A percentile compares a stretch with the other conserved stretches of the same genome.
phyloP scores from a whole-genome alignment of 2,888 invertebrate genomes.

The Lycia hirtaria region DNA sequence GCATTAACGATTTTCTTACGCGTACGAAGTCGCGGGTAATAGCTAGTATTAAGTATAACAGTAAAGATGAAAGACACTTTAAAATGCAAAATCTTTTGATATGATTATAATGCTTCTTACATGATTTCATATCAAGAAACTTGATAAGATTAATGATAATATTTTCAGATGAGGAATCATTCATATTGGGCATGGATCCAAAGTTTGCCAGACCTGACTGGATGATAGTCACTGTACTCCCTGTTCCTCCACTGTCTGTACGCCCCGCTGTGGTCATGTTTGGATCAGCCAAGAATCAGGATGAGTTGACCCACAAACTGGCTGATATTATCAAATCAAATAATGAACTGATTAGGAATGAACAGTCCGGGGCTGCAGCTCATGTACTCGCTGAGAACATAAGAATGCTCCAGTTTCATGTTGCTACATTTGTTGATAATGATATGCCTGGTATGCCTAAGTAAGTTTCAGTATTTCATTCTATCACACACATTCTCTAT shows the following conservation, averaged over 20 bases:
- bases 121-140: no score
- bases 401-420: slow-evolving; percentile 99
- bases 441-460: slow-evolving; percentile 99
- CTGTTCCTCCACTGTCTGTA: slow-evolving; percentile 98
- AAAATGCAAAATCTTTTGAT: no score
- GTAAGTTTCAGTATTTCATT: no score
- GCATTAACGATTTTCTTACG: no score
- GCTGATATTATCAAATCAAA: slow-evolving; percentile 99
- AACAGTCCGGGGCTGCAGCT: slow-evolving; percentile 98
- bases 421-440: slow-evolving; percentile 98
- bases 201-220: slow-evolving; percentile 99
- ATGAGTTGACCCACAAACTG: slow-evolving; percentile 99
- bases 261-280: slow-evolving; percentile 99
- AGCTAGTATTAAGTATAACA: no score
- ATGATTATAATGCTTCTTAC: no score
- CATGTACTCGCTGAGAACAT: slow-evolving; percentile 99
- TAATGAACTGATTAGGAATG: slow-evolving; percentile 97
- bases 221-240: slow-evolving; percentile 99
- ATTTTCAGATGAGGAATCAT: slow-evolving; percentile 95
- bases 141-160: no score
- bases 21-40: no score
- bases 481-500: no score
- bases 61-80: no score
- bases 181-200: slow-evolving; percentile 98
- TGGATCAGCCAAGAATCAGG: slow-evolving; percentile 99